Base-by-base conservation (phyloP, 2,888 invertebrate species). In the Tetragonula carbonaria region DNA sequence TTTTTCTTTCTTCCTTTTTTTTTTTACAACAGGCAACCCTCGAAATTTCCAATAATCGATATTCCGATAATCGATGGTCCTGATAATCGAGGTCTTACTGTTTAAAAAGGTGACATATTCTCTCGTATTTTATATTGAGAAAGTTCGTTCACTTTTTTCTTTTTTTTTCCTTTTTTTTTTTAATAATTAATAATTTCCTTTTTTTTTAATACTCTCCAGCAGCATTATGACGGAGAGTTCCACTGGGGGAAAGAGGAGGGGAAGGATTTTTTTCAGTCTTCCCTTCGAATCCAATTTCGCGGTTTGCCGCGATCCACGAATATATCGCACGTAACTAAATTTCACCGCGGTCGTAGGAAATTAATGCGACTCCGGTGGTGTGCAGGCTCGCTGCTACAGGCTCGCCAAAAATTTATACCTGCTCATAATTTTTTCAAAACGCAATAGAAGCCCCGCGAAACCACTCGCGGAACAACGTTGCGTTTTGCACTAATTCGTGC, bases 251-350 rank as follows among this genome's bases (percentile, higher is more conserved):
- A 73, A 72, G 33, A 45, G 45, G 8, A 45, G 45, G 45, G 45
- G 45, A 45, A 1, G 8, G 45, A 2, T 45, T 45, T 45, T 66
- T 51, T 28, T 13, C 59, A 13, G 50, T 51, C 57, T 50, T 33
- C 18, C 28, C 72, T n/a, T 63, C 70, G 57, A 55, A 71, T 65
- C 51, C 65, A 80, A 76, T 76, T 76, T 76, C 65, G 71, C 57
- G 68, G 65, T 76, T 65, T 63, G 14, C 55, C 65, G 21, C 51
- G 23, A 71, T 57, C 33, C 67, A n/a, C 51, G 74, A 79, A 74
- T 78, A 73, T 78, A 73, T 77, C 63, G 62, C 45, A 57, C 73
- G 57, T 59, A 73, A 73, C 57, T 67, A 78, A 73, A 73, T 78
- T 59, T 73, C 57, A 59, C 45, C 45, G 53, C 53, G 65, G 72